Percentiles rank a stretch among this genome's conserved stretches.
Evolutionary conservation across 2,888 invertebrate species (phyloP).

Genomic region (Drosophila neutralis): DNA sequence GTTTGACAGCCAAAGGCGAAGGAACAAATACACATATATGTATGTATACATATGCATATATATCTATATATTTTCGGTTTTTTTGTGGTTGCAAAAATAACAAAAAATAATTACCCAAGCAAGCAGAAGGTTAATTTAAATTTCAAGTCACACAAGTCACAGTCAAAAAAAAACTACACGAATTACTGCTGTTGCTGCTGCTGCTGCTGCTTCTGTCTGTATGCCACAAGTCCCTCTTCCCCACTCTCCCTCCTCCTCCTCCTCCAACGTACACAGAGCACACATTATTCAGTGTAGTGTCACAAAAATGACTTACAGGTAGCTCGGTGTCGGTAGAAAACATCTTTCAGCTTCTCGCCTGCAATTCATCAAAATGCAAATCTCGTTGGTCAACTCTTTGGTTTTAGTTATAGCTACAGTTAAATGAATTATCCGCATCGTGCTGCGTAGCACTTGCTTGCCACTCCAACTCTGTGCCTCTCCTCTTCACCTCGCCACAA

Average conservation of each 20-base stretch:
- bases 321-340: slow-evolving; percentile 44
- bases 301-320: slow-evolving; percentile 78
- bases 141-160: slow-evolving; percentile 81
- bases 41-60: background rate
- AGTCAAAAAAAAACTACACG: slow-evolving; percentile 34
- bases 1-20: slow-evolving; percentile 52
- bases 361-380: slow-evolving; percentile 83
- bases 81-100: slow-evolving; percentile 46
- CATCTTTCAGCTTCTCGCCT: slow-evolving; percentile 62
- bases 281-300: slow-evolving; percentile 58
- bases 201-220: background rate
- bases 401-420: slow-evolving; percentile 12
- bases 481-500: background rate
- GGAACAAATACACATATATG: slow-evolving; percentile 16
- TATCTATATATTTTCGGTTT: background rate
- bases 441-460: slow-evolving; percentile 58
- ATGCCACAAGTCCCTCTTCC: slow-evolving; percentile 1
- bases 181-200: slow-evolving; percentile 17
- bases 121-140: slow-evolving; percentile 73
- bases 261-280: slow-evolving; percentile 8
- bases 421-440: slow-evolving; percentile 33
- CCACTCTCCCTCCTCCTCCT: background rate
- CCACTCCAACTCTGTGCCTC: background rate
- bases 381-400: slow-evolving; percentile 69
- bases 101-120: slow-evolving; percentile 64